These are phyloP conservation scores for Nomada ferruginata DNA, from an alignment of 2,888 invertebrate genomes.

Conservation along the genomic window DNA sequence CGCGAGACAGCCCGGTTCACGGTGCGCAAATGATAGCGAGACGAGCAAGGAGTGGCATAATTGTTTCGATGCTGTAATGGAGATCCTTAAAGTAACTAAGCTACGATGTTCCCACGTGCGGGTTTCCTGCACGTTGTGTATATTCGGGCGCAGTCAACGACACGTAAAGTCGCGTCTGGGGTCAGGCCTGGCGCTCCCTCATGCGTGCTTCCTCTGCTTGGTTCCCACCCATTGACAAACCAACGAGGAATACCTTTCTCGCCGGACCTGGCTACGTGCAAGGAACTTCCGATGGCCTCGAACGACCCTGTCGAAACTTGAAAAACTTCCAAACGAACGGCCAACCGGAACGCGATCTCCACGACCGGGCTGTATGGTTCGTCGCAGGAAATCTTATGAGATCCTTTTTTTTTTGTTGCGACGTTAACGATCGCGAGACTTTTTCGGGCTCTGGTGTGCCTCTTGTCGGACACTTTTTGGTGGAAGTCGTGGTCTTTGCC, in stretches of 20 bases:
- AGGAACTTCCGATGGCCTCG: constrained; percentile 61
- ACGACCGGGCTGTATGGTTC: not conserved
- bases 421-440: constrained; percentile 1
- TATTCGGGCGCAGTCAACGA: constrained; percentile 77
- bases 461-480: too few relatives aligned
- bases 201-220: constrained; percentile 77
- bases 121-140: constrained; percentile 70
- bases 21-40: constrained; percentile 31
- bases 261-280: constrained; percentile 41
- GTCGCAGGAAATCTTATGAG: not conserved
- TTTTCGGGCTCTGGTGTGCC: not conserved
- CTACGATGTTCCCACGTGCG: constrained; percentile 76
- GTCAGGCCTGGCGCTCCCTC: constrained; percentile 78
- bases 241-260: constrained; percentile 60
- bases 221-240: constrained; percentile 76
- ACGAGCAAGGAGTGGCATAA: constrained; percentile 50
- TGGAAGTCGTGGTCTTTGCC: too few relatives aligned
- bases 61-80: constrained; percentile 61
- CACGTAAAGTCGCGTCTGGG: constrained; percentile 75
- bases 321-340: constrained; percentile 31
- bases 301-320: constrained; percentile 50
- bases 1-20: too few relatives aligned
- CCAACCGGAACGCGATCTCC: constrained; percentile 1
- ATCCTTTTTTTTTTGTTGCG: constrained; percentile 1
- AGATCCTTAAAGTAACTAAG: constrained; percentile 55